phyloP scores from a whole-genome alignment of 2,888 invertebrate species.

The Amphipoea oculea region DNA sequence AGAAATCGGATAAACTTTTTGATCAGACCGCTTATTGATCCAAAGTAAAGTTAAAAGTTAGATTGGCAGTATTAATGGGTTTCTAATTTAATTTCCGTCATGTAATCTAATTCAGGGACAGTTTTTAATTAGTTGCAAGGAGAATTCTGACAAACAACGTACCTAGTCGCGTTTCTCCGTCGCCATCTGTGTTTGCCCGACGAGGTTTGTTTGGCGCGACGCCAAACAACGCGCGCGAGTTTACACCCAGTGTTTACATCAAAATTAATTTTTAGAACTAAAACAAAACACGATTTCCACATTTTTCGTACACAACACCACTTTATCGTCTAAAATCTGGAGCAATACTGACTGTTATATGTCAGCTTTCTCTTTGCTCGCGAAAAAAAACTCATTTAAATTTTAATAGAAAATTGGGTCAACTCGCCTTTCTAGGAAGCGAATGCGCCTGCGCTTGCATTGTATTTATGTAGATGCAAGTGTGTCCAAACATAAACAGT shows the following conservation, averaged over 20 bases:
- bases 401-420: slow-evolving; percentile 87
- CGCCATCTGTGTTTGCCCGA: slow-evolving; percentile 80
- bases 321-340: slow-evolving; percentile 82
- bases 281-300: slow-evolving; percentile 70
- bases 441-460: slow-evolving; percentile 68
- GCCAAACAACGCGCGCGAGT: slow-evolving; percentile 72
- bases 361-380: slow-evolving; percentile 85
- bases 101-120: slow-evolving; percentile 63
- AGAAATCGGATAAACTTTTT: slow-evolving; percentile 45
- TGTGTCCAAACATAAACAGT: slow-evolving; percentile 54
- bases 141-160: slow-evolving; percentile 70
- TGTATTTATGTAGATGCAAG: slow-evolving; percentile 64
- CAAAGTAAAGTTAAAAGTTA: slow-evolving; percentile 37
- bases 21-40: slow-evolving; percentile 55
- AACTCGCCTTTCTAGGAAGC: slow-evolving; percentile 82
- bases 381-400: slow-evolving; percentile 89
- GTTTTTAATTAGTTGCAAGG: slow-evolving; percentile 65
- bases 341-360: slow-evolving; percentile 77
- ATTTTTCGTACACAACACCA: slow-evolving; percentile 79
- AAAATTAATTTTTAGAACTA: slow-evolving; percentile 72
- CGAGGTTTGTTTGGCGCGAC: slow-evolving; percentile 72
- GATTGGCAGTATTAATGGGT: slow-evolving; percentile 37
- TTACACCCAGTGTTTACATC: slow-evolving; percentile 72
- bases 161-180: slow-evolving; percentile 71
- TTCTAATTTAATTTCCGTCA: slow-evolving; percentile 63